Conservation (phyloP, 2,888 invertebrate genomes). For the Priocnemis perturbator region DNA sequence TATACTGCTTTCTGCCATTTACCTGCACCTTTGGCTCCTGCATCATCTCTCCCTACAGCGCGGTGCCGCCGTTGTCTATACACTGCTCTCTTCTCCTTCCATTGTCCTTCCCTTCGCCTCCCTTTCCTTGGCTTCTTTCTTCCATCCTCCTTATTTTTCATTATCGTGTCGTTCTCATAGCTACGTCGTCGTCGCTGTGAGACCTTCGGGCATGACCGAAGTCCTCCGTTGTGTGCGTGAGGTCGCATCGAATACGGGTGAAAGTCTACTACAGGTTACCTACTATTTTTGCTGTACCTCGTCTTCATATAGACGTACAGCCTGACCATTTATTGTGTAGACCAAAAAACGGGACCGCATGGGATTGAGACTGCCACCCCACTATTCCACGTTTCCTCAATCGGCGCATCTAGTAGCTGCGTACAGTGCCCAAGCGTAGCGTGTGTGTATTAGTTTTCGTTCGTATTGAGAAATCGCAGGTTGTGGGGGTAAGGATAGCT, state of each 20-base stretch:
- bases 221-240: constrained; percentile 55
- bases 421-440: no score
- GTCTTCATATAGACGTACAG: no score
- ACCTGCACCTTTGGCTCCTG: constrained; percentile 23
- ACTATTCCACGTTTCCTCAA: no score
- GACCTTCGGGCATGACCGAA: constrained; percentile 32
- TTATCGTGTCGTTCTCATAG: constrained; percentile 14
- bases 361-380: no score
- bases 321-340: no score
- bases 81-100: constrained; percentile 21
- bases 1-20: constrained; percentile 46
- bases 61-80: constrained; percentile 46
- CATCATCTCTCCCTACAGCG: constrained; percentile 37
- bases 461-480: no score
- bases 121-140: constrained; percentile 10
- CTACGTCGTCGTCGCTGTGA: constrained; percentile 30
- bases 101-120: constrained; percentile 10
- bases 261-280: constrained; percentile 65
- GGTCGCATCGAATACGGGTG: constrained; percentile 64
- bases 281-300: constrained; percentile 14
- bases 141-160: background rate
- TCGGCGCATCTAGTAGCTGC: no score
- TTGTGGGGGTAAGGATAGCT: no score
- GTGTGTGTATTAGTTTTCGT: no score
- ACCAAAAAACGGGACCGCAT: no score